Evolutionary conservation across 2,888 invertebrate genomes (phyloP), one percentile per base, ranked within the genome.

Genomic region (Coecobrya sp.): DNA sequence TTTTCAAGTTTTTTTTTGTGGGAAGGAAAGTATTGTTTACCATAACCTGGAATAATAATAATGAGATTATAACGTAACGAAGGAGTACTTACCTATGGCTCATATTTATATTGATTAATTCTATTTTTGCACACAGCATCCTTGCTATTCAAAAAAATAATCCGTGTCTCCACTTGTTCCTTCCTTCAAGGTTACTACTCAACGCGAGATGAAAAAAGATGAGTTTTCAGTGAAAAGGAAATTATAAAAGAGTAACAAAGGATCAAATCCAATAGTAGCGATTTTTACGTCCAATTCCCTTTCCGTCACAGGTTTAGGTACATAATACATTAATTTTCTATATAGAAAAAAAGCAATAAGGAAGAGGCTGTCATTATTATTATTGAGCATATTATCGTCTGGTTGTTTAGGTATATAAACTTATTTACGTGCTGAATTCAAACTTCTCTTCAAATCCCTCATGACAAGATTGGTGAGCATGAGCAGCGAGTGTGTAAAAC

Each of bases 31-130:
- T 7, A 49, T 49, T 49, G 49, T 49, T 13, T 11, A 49, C 13
- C 49, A 49, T 62, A 70, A 70, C 36, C 70, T 70, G 70, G 70
- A 42, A 70, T 30, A 62, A 68, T 68, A 70, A 70, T 62, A 62
- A 62, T 22, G 62, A 8, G 62, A 62, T 62, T 62, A 62, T n/a
- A 62, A 25, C 22, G 10, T 19, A 22, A 62, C 1, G 19, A 55
- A 55, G 55, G 11, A 13, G 55, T 49, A 13, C 49, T 49, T 7
- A 11, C 7, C 5, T n/a, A 55, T 55, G 19, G 8, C 4, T 62
- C 4, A 59, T 13, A 19, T 8, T 25, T 8, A 7, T 62, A 25
- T 8, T 55, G n/a, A 55, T 4, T 55, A 55, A 55, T 55, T 62
- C 62, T 62, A 25, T 62, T 62, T 62, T 25, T 7, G 8, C 11